Evolutionary conservation across 35 echinoderm and acorn worm genomes (phyloP), one percentile per base, ranked within the genome.

Genomic region (Apostichopus parvimensis): DNA sequence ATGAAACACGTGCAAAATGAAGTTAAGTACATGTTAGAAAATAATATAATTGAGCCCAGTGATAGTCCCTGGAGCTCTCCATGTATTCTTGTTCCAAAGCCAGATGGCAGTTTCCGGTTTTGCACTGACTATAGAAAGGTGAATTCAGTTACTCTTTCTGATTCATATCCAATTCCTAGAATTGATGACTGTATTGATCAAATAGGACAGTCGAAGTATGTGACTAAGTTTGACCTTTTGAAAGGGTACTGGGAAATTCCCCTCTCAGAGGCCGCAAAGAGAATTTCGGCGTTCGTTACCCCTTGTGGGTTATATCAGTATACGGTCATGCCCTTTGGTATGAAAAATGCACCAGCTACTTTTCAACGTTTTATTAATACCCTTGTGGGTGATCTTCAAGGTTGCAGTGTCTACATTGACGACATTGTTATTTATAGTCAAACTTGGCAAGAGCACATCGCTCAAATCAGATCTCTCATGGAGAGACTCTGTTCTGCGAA

Each of bases 321-420:
- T 73, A 90, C 87, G 25, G 91, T 92, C 14, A 94, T 97, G 91
- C 93, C 96, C n/a, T n/a, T n/a, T n/a, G n/a, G n/a, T n/a, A n/a
- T n/a, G n/a, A n/a, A n/a, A n/a, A n/a, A n/a, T n/a, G n/a, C n/a
- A n/a, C 93, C 93, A 18, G 88, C 92, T 3, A 97, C 93, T 1
- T 97, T 97, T 82, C 93, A 97, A 76, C 12, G 95, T n/a, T 53
- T 58, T 97, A 80, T 93, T 6, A 86, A 94, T 87, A 78, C 78
- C 12, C 10, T 94, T 14, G 83, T 68, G 2, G 9, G 0, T 1
- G 91, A 87, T 8, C 54, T 88, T 7, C 8, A 90, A 4, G 25
- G 57, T 79, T 93, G 87, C 23, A 83, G 58, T 20, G 92, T 78
- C 8, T 93, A 98, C 70, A 93, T 98, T 65, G 93, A 98, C 28